Percentiles rank a stretch among this genome's conserved stretches.
Conservation (phyloP, 64 coral and sea anemone genomes). For the Acropora yongei region DNA sequence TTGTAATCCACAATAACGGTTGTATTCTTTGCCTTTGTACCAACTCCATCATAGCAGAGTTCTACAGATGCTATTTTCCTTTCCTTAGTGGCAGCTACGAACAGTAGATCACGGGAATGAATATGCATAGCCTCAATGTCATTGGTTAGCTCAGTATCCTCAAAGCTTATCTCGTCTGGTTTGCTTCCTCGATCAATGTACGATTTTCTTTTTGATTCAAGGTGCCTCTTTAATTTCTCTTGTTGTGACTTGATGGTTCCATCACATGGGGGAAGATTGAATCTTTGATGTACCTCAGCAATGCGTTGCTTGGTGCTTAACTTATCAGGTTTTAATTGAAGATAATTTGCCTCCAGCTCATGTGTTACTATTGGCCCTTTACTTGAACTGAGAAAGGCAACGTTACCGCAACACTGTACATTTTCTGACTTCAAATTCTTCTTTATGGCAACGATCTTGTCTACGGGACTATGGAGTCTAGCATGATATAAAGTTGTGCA, state of each 20-base stretch:
- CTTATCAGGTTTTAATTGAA: background rate
- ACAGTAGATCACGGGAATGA: background rate
- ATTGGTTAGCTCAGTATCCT: too few species aligned
- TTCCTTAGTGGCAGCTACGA: background rate
- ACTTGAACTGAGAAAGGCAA: background rate
- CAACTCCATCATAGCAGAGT: conserved; percentile 1
- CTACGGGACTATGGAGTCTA: conserved; percentile 48
- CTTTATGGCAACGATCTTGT: conserved; percentile 49
- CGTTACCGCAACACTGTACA: background rate
- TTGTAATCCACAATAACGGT: background rate
- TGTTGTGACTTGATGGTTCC: too few species aligned
- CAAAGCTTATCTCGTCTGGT: too few species aligned
- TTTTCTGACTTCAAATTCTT: conserved; percentile 1
- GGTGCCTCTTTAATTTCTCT: too few species aligned
- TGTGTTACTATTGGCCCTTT: conserved; percentile 7
- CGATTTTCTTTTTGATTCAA: too few species aligned
- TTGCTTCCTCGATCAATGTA: too few species aligned
- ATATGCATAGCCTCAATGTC: conserved; percentile 38
- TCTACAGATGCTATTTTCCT: background rate
- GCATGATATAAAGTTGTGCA: conserved; percentile 17
- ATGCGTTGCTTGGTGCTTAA: conserved; percentile 14
- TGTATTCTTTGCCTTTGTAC: background rate
- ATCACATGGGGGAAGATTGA: too few species aligned
- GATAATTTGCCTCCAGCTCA: conserved; percentile 33
- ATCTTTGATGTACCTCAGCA: too few species aligned